These are phyloP conservation scores for Tiaroga cobitis DNA, from an alignment of 2,797 vertebrate species.

Conservation along the genomic window DNA sequence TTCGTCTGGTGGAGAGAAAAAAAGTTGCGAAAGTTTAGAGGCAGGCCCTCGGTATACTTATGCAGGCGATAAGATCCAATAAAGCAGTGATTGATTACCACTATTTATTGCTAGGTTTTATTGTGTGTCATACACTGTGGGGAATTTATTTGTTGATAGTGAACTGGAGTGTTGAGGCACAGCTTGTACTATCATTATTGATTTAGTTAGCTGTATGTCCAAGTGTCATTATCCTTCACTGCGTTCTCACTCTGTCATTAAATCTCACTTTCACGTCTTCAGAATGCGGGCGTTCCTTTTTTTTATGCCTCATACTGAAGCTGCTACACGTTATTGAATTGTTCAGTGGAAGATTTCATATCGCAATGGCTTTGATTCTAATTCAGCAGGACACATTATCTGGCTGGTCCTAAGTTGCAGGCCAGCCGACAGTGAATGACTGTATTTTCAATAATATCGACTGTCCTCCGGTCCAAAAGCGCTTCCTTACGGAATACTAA, in stretches of 20 bases:
- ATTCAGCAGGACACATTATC: slow-evolving; percentile 80
- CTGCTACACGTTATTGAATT: slow-evolving; percentile 68
- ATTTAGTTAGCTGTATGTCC: slow-evolving; percentile 74
- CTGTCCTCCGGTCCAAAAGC: slow-evolving; percentile 63
- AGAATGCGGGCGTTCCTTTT: slow-evolving; percentile 51
- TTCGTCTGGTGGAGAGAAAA: slow-evolving; percentile 10
- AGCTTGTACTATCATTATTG: slow-evolving; percentile 72
- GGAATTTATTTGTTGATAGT: slow-evolving; percentile 67
- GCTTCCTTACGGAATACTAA: slow-evolving; percentile 71
- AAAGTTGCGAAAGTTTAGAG: slow-evolving; percentile 52
- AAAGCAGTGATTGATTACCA: slow-evolving; percentile 63
- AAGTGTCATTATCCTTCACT: slow-evolving; percentile 70
- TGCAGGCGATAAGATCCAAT: slow-evolving; percentile 58
- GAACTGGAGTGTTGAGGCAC: slow-evolving; percentile 63
- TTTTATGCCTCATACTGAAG: slow-evolving; percentile 56
- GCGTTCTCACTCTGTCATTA: slow-evolving; percentile 64
- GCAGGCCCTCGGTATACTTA: slow-evolving; percentile 41
- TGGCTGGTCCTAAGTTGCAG: slow-evolving; percentile 63
- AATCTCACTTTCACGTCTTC: slow-evolving; percentile 71
- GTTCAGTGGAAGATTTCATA: slow-evolving; percentile 71
- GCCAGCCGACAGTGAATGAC: slow-evolving; percentile 76
- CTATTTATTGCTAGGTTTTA: slow-evolving; percentile 61
- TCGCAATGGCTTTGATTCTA: slow-evolving; percentile 69
- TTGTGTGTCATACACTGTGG: slow-evolving; percentile 54
- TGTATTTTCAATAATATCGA: slow-evolving; percentile 80